Percentiles rank a stretch among this genome's conserved stretches.
These are phyloP conservation scores for Haliclystus octoradiatus DNA, from an alignment of 30 jellyfish, hydroid and myxozoan genomes.

Conservation along the genomic window DNA sequence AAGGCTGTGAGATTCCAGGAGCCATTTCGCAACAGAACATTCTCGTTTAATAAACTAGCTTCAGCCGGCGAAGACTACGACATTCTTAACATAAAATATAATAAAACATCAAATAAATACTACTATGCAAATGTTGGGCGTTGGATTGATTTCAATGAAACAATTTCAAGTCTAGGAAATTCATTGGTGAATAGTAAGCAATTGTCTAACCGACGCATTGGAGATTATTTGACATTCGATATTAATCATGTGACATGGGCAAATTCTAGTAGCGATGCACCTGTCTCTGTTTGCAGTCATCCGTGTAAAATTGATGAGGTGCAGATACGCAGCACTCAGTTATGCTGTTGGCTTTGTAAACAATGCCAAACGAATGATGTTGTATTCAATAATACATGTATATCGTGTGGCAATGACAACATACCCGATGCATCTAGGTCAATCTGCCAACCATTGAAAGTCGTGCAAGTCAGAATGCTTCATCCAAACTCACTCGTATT, in stretches of 20 bases:
- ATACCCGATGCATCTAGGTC: constrained; percentile 31
- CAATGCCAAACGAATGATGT: constrained; percentile 40
- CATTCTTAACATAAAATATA: constrained; percentile 9
- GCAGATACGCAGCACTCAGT: constrained; percentile 6
- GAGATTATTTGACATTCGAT: not conserved
- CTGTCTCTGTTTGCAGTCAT: constrained; percentile 63
- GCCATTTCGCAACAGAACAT: constrained; percentile 43
- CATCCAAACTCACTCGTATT: not conserved
- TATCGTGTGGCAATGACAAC: constrained; percentile 25
- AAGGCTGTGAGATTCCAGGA: constrained; percentile 22
- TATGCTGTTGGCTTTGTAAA: constrained; percentile 75
- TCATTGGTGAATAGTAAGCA: not conserved
- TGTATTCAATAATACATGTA: constrained; percentile 44
- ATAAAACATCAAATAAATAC: not conserved
- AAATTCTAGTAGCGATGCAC: not conserved
- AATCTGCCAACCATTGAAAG: constrained; percentile 31
- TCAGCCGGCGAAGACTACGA: constrained; percentile 33
- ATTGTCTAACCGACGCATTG: not conserved
- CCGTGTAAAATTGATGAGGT: constrained; percentile 37
- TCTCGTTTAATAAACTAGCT: constrained; percentile 13
- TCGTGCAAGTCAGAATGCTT: not conserved
- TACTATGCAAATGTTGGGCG: constrained; percentile 4
- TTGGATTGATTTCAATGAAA: constrained; percentile 1
- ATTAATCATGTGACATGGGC: not conserved
- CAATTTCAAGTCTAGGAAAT: not conserved